Evolutionary conservation across 2,113 vertebrate genomes (phyloP).

Genomic region (Nettapus auritus): DNA sequence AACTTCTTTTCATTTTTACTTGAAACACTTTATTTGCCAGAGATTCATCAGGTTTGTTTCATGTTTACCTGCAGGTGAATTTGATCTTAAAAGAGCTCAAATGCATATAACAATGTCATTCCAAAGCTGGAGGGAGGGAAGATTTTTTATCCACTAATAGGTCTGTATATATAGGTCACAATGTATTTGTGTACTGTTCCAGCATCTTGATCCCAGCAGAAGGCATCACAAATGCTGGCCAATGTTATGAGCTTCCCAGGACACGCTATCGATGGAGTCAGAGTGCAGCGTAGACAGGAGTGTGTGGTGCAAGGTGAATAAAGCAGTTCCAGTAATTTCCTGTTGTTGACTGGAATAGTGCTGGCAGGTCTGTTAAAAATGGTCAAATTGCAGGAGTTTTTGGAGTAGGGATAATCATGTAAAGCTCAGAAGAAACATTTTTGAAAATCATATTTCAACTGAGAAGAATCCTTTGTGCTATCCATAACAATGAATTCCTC

Average conservation of each 20-base stretch:
- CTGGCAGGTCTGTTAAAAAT: neutral
- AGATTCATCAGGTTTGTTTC: neutral
- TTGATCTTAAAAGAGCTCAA: neutral
- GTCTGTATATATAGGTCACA: neutral
- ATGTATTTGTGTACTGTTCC: rapidly evolving
- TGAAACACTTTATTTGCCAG: constrained; percentile 2
- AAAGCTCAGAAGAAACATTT: neutral
- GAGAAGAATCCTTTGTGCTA: neutral
- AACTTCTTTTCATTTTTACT: constrained; percentile 39
- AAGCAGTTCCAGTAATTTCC: neutral
- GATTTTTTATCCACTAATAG: neutral
- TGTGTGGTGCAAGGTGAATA: neutral
- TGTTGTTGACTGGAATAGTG: neutral
- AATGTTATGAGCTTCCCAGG: neutral
- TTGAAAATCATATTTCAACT: neutral
- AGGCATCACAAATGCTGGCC: neutral
- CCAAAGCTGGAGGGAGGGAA: neutral
- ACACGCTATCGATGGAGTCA: neutral
- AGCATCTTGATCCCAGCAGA: neutral
- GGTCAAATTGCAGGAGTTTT: neutral
- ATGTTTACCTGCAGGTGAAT: neutral
- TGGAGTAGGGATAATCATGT: neutral
- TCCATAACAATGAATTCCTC: neutral
- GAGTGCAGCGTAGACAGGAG: neutral
- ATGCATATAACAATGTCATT: neutral